phyloP scores from a whole-genome alignment of 2,888 invertebrate species.

The Coecobrya sp. region DNA sequence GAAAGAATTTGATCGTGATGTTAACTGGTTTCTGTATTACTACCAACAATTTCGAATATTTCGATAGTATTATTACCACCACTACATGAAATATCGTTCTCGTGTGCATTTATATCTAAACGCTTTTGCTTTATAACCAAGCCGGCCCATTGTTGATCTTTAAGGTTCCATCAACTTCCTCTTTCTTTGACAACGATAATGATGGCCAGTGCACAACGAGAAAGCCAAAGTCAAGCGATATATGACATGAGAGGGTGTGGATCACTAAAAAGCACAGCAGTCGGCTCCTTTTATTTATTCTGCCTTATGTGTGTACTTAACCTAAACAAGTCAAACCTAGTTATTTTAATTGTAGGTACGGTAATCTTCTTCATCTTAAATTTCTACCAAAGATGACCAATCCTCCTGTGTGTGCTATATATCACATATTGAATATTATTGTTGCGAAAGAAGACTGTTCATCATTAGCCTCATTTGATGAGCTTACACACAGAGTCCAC shows the following conservation, averaged over 20 bases:
- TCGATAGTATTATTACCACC: background rate
- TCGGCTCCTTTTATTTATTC: constrained; percentile 56
- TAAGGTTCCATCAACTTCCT: constrained; percentile 63
- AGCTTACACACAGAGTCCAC: background rate
- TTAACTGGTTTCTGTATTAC: constrained; percentile 27
- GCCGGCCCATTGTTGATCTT: background rate
- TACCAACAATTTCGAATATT: background rate
- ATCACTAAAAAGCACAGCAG: constrained; percentile 54
- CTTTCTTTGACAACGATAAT: constrained; percentile 16
- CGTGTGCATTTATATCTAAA: background rate
- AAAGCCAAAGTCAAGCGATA: constrained; percentile 22
- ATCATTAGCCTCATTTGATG: constrained; percentile 51
- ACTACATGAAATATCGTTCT: constrained; percentile 2
- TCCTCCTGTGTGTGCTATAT: constrained; percentile 28
- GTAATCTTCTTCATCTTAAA: constrained; percentile 53
- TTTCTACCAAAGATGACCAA: constrained; percentile 18
- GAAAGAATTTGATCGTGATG: constrained; percentile 8
- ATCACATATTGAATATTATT: constrained; percentile 32
- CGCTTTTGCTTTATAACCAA: background rate
- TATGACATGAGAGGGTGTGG: constrained; percentile 67
- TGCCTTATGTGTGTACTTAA: constrained; percentile 30
- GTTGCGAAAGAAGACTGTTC: constrained; percentile 8
- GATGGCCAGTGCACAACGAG: constrained; percentile 12
- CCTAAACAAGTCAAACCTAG: constrained; percentile 72
- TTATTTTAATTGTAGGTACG: constrained; percentile 66